phyloP scores from a whole-genome alignment of 2,888 invertebrate species.

The Drosophila colorata region DNA sequence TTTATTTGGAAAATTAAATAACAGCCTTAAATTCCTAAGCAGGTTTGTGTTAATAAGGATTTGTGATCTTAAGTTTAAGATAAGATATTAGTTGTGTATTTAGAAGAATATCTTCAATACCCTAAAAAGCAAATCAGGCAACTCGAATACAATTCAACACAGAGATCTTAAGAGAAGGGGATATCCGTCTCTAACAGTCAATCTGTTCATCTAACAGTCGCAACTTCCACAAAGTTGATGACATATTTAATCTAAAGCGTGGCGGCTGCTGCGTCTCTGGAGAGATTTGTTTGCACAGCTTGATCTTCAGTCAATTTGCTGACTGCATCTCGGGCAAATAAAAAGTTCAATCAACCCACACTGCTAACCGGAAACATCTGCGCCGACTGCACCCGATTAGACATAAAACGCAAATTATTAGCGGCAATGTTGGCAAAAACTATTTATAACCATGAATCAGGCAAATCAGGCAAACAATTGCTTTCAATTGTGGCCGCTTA shows the following conservation, averaged over 20 bases:
- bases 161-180: background rate
- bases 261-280: background rate
- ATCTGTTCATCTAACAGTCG: background rate
- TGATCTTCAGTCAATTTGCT: conserved; percentile 41
- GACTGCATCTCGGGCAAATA: conserved; percentile 31
- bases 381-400: conserved; percentile 66
- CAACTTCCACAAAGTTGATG: background rate
- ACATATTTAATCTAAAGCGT: conserved; percentile 20
- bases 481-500: conserved; percentile 55
- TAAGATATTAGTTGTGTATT: too few relatives aligned
- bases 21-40: too few relatives aligned
- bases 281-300: conserved; percentile 54
- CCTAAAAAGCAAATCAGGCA: too few relatives aligned
- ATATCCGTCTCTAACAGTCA: background rate
- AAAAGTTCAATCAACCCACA: conserved; percentile 67
- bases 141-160: too few relatives aligned
- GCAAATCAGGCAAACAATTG: conserved; percentile 49
- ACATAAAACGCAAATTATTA: conserved; percentile 70
- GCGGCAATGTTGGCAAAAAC: conserved; percentile 47
- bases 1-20: too few relatives aligned
- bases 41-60: too few relatives aligned
- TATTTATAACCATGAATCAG: conserved; percentile 71
- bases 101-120: too few relatives aligned
- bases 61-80: too few relatives aligned
- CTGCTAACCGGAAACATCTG: conserved; percentile 74